Conservation (phyloP, 2,113 vertebrate species). For the Epinephelus lanceolatus region DNA sequence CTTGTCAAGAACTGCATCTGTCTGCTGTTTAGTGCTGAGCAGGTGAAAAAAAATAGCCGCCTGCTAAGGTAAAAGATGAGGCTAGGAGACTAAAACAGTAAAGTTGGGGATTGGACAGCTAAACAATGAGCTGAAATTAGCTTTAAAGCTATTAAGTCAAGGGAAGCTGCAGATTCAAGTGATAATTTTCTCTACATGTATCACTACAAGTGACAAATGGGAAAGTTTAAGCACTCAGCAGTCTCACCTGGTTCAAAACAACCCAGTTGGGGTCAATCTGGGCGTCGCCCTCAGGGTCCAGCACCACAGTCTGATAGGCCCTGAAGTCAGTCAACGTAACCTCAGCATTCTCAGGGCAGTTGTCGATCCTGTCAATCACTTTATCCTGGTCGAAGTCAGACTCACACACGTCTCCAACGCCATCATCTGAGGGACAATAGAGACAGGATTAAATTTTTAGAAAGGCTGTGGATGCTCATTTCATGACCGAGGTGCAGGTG, state of each 20-base stretch:
- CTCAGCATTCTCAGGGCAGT: conserved; percentile 97
- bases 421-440: conserved; percentile 86
- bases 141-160: no score
- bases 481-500: not conserved
- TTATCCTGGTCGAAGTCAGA: conserved; percentile 97
- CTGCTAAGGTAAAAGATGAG: no score
- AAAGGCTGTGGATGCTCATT: not conserved
- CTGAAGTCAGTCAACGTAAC: conserved; percentile 98
- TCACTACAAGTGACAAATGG: no score
- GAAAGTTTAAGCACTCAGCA: not conserved
- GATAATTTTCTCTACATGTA: no score
- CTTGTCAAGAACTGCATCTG: no score
- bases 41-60: no score
- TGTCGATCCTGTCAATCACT: conserved; percentile 95
- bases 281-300: conserved; percentile 97
- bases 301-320: conserved; percentile 97
- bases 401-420: conserved; percentile 95
- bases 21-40: no score
- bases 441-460: not conserved
- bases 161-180: no score
- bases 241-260: conserved; percentile 93
- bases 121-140: no score
- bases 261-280: conserved; percentile 99
- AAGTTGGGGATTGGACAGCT: no score
- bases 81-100: no score